Evolutionary conservation across 2,113 vertebrate genomes (phyloP).

Genomic region (Apteryx owenii): DNA sequence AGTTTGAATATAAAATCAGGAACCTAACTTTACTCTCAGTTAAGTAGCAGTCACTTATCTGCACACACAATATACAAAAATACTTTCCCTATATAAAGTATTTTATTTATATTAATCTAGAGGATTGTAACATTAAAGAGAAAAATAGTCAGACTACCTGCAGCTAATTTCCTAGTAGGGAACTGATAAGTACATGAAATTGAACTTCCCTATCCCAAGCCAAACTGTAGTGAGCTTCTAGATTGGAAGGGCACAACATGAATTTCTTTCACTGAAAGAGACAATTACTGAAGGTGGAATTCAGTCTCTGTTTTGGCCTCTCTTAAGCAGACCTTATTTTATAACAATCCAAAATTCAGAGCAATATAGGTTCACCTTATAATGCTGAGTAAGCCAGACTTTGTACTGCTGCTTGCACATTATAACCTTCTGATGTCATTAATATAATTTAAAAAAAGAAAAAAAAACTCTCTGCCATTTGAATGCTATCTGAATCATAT

Average conservation of each 20-base stretch:
- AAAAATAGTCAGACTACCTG: not conserved
- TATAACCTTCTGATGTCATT: not conserved
- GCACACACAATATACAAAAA: fast-evolving
- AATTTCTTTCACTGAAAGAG: not conserved
- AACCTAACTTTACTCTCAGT: not conserved
- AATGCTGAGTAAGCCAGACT: not conserved
- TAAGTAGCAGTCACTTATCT: not conserved
- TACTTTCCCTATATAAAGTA: not conserved
- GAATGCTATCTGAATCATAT: not conserved
- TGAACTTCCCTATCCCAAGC: not conserved
- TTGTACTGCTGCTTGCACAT: not conserved
- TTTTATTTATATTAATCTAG: not conserved
- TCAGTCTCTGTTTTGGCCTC: not conserved
- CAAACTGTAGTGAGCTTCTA: not conserved
- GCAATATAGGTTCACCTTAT: not conserved
- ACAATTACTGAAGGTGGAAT: not conserved
- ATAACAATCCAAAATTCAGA: not conserved
- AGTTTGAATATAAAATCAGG: not conserved
- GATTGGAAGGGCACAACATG: not conserved
- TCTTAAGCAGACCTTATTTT: not conserved
- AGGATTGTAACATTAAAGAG: not conserved
- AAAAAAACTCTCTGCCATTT: not conserved
- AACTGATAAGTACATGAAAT: not conserved
- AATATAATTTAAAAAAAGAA: not conserved
- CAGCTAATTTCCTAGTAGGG: not conserved